These are phyloP conservation scores for Cheilosia vulpina DNA, from an alignment of 2,888 invertebrate species.

Conservation along the genomic window DNA sequence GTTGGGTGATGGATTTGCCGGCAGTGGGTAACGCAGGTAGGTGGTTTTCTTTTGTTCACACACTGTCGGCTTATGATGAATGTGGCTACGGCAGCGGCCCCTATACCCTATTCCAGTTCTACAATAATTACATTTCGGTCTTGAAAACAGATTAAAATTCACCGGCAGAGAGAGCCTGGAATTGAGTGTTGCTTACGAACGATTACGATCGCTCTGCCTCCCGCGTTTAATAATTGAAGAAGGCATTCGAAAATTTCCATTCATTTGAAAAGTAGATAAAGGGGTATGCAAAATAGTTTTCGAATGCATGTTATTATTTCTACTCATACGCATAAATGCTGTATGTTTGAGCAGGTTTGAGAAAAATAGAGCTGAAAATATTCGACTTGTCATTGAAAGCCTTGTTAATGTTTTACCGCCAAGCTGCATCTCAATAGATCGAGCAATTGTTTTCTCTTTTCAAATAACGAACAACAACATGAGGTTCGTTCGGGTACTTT, in stretches of 20 bases:
- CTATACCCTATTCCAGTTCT: too few relatives aligned
- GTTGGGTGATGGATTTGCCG: conserved; percentile 1
- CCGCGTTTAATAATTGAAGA: too few relatives aligned
- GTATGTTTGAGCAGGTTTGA: background rate
- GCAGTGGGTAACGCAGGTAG: background rate
- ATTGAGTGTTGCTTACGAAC: background rate
- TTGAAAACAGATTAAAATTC: background rate
- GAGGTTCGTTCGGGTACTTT: too few relatives aligned
- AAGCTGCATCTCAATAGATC: too few relatives aligned
- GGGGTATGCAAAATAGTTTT: background rate
- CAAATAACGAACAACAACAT: too few relatives aligned
- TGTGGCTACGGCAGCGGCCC: background rate
- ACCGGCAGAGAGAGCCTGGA: conserved; percentile 13
- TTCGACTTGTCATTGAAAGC: too few relatives aligned
- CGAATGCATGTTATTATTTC: background rate
- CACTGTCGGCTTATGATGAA: conserved; percentile 31
- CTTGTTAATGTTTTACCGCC: too few relatives aligned
- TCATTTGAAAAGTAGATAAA: background rate
- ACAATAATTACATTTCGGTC: background rate
- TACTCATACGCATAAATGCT: background rate
- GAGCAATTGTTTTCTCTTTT: too few relatives aligned
- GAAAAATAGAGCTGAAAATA: too few relatives aligned
- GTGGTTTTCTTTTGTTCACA: conserved; percentile 35
- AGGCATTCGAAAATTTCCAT: background rate
- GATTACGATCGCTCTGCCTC: too few relatives aligned